These are phyloP conservation scores for Idris sp. DNA, from an alignment of 1,140 invertebrate genomes.

Conservation along the genomic window DNA sequence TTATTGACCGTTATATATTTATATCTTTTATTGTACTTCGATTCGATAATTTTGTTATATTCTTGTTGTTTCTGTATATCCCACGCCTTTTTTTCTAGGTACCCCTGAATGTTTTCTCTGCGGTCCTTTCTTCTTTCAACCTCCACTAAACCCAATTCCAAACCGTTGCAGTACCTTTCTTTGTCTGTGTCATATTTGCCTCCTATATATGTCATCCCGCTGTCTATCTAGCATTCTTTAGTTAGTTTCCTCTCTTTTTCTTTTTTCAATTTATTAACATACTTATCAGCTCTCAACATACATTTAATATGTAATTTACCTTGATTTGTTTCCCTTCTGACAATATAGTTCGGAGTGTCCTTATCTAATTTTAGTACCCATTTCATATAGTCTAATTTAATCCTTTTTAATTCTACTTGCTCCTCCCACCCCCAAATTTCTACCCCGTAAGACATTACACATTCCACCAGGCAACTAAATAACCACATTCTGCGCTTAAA, in stretches of 20 bases:
- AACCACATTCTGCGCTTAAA: conserved; percentile 26
- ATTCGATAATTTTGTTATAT: background rate
- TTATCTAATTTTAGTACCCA: conserved; percentile 22
- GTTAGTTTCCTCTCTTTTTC: background rate
- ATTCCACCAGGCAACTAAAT: conserved; percentile 33
- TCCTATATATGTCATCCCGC: conserved; percentile 10
- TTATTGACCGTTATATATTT: background rate
- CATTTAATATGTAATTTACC: conserved; percentile 9
- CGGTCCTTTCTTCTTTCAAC: conserved; percentile 6
- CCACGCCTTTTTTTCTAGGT: conserved; percentile 1
- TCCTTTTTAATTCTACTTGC: conserved; percentile 17
- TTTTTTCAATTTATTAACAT: background rate
- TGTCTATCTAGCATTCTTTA: background rate
- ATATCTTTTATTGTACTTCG: conserved; percentile 15
- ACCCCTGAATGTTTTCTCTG: background rate
- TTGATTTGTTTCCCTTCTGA: background rate
- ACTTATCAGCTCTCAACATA: conserved; percentile 14
- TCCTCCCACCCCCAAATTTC: conserved; percentile 39
- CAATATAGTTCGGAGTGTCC: conserved; percentile 11
- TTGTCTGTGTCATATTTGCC: conserved; percentile 14
- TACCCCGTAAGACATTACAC: conserved; percentile 26
- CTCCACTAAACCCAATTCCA: background rate
- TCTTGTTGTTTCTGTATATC: conserved; percentile 5
- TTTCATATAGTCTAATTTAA: conserved; percentile 26
- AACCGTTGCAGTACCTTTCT: background rate